Evolutionary conservation across 30 jellyfish, hydroid and myxozoan species (phyloP).

Genomic region (Catostylus mosaicus): DNA sequence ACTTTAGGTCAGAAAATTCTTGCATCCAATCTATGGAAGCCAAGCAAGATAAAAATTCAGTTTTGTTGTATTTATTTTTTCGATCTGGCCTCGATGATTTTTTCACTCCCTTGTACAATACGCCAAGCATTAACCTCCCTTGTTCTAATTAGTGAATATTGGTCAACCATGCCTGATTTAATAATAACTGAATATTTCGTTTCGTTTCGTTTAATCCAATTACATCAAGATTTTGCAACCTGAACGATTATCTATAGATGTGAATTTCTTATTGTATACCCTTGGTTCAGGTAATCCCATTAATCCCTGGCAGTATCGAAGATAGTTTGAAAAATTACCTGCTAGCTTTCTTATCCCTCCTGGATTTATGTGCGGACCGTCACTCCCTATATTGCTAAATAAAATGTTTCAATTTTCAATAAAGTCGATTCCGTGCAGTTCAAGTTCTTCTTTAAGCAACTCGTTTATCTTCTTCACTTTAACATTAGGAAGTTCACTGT

Average conservation of each 20-base stretch:
- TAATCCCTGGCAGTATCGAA: slow-evolving; percentile 8
- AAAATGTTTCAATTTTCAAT: slow-evolving; percentile 5
- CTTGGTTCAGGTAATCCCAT: not conserved
- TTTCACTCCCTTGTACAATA: not conserved
- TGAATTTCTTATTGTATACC: not conserved
- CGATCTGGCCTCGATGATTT: not conserved
- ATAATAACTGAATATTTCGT: too few species aligned
- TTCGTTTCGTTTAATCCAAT: slow-evolving; percentile 30
- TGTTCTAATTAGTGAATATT: slow-evolving; percentile 10
- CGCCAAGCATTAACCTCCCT: slow-evolving; percentile 28
- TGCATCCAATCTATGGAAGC: slow-evolving; percentile 2
- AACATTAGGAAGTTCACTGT: not conserved
- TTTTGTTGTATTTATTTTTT: not conserved
- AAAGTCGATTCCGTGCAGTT: not conserved
- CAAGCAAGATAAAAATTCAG: slow-evolving; percentile 8
- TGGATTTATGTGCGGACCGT: slow-evolving; percentile 34
- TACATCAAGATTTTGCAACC: slow-evolving; percentile 43
- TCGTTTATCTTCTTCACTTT: slow-evolving; percentile 20
- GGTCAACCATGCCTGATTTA: slow-evolving; percentile 22
- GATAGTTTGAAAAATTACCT: slow-evolving; percentile 17
- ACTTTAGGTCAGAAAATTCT: slow-evolving; percentile 19
- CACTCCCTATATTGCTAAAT: slow-evolving; percentile 38
- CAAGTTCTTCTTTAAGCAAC: slow-evolving; percentile 28
- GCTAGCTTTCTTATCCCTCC: slow-evolving; percentile 43
- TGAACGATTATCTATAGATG: not conserved